Percentiles rank a stretch among this genome's conserved stretches.
Conservation (phyloP, 2,888 invertebrate species). For the Catocala sponsa region DNA sequence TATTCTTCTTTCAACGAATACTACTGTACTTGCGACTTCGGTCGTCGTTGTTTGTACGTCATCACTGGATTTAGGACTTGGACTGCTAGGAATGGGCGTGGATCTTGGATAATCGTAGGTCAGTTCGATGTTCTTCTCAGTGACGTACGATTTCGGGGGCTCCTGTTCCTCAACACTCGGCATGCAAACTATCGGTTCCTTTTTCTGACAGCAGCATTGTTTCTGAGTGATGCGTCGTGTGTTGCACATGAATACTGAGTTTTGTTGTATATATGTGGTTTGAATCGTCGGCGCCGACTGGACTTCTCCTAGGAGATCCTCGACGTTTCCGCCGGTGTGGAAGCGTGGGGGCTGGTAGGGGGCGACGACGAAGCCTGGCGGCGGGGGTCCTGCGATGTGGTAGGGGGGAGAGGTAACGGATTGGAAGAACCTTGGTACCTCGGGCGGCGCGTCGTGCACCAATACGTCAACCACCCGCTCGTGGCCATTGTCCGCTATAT, state of each 20-base stretch:
- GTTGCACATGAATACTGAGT: slow-evolving; percentile 85
- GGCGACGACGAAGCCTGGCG: slow-evolving; percentile 79
- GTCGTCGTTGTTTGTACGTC: slow-evolving; percentile 80
- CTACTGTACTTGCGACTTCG: slow-evolving; percentile 85
- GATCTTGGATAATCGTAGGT: slow-evolving; percentile 84
- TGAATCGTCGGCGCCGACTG: slow-evolving; percentile 84
- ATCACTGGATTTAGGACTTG: slow-evolving; percentile 73
- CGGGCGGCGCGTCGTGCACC: slow-evolving; percentile 79
- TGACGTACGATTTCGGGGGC: slow-evolving; percentile 77
- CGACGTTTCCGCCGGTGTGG: slow-evolving; percentile 90
- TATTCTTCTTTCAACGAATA: slow-evolving; percentile 83
- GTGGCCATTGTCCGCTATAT: slow-evolving; percentile 67
- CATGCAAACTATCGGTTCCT: slow-evolving; percentile 50
- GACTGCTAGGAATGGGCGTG: slow-evolving; percentile 73
- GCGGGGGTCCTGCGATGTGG: slow-evolving; percentile 70
- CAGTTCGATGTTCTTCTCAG: slow-evolving; percentile 85
- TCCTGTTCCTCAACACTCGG: slow-evolving; percentile 55
- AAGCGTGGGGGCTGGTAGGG: slow-evolving; percentile 79
- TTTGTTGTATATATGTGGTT: slow-evolving; percentile 82
- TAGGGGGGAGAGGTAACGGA: slow-evolving; percentile 79
- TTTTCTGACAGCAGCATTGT: slow-evolving; percentile 78
- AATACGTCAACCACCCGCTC: slow-evolving; percentile 81
- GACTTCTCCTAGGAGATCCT: slow-evolving; percentile 91
- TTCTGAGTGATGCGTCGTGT: slow-evolving; percentile 78
- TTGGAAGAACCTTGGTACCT: slow-evolving; percentile 80